These are phyloP conservation scores for Patiria pectinifera DNA, from an alignment of 53 echinoderm and acorn worm species.

Conservation along the genomic window DNA sequence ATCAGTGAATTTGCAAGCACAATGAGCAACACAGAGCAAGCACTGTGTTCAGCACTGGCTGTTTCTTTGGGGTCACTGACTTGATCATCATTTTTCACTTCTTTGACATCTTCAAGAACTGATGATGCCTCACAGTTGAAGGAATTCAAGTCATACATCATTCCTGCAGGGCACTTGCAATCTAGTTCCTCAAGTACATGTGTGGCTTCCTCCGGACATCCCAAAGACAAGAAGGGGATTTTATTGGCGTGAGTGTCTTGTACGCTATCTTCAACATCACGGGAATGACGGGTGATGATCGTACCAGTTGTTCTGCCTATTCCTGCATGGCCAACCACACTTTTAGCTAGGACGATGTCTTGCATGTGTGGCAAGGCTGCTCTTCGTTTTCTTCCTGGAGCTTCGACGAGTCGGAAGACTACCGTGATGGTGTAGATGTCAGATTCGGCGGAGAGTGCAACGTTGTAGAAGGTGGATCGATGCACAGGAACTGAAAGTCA, in stretches of 20 bases:
- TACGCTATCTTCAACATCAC: conserved; percentile 71
- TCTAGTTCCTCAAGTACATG: conserved; percentile 66
- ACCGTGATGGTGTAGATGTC: conserved; percentile 78
- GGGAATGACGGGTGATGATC: conserved; percentile 38
- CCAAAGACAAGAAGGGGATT: conserved; percentile 59
- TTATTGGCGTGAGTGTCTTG: conserved; percentile 55
- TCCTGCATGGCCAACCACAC: background rate
- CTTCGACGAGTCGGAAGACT: conserved; percentile 68
- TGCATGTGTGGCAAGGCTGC: conserved; percentile 8
- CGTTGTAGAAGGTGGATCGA: conserved; percentile 70
- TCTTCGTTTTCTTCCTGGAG: conserved; percentile 32
- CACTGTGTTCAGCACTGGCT: background rate
- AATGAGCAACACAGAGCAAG: conserved; percentile 27
- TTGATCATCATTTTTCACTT: conserved; percentile 12
- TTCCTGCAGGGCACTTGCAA: conserved; percentile 72
- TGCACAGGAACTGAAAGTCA: conserved; percentile 74
- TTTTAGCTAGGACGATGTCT: conserved; percentile 27
- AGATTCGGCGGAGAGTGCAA: conserved; percentile 74
- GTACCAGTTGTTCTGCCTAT: conserved; percentile 5
- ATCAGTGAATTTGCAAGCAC: background rate
- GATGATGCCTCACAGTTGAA: conserved; percentile 56
- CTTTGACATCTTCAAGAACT: background rate
- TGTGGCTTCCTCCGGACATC: conserved; percentile 68
- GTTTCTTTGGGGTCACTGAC: conserved; percentile 9
- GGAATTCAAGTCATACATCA: conserved; percentile 47